These are phyloP conservation scores for Dendrolimus pini DNA, from an alignment of 2,888 invertebrate species.

Conservation along the genomic window DNA sequence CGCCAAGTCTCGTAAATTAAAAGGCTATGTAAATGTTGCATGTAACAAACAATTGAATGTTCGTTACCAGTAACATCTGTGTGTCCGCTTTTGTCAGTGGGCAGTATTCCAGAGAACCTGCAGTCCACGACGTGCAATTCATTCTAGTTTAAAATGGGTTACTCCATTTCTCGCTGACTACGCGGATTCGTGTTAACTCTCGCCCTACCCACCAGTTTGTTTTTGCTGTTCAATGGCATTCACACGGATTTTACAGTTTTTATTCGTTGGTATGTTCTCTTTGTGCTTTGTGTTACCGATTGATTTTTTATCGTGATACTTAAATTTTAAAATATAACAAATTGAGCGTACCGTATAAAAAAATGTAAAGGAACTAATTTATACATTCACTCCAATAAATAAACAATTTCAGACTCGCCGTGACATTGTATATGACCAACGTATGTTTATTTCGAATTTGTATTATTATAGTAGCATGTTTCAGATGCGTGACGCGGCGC, in stretches of 20 bases:
- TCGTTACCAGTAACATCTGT: constrained; percentile 14
- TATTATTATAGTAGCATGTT: too few species aligned
- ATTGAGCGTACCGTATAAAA: too few species aligned
- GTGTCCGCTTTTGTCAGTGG: constrained; percentile 46
- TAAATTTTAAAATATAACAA: too few species aligned
- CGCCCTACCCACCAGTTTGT: constrained; percentile 40
- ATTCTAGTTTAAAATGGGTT: constrained; percentile 72
- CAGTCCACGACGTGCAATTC: constrained; percentile 69
- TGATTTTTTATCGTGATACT: too few species aligned
- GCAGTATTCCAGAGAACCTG: constrained; percentile 69
- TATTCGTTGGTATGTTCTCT: constrained; percentile 1
- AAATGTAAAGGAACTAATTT: too few species aligned
- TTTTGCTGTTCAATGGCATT: constrained; percentile 43
- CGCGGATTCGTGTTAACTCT: constrained; percentile 58
- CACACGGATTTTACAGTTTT: constrained; percentile 30
- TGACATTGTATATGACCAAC: too few species aligned
- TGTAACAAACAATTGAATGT: not conserved
- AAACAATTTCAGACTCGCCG: too few species aligned
- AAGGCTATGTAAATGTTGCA: constrained; percentile 3
- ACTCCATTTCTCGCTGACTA: constrained; percentile 68
- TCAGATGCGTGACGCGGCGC: too few species aligned
- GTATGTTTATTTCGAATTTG: too few species aligned
- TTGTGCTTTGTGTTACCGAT: not conserved
- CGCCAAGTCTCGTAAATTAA: not conserved
- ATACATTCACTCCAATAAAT: too few species aligned